phyloP scores from a whole-genome alignment of 30 jellyfish, hydroid and myxozoan species.

The Hydractinia echinata region DNA sequence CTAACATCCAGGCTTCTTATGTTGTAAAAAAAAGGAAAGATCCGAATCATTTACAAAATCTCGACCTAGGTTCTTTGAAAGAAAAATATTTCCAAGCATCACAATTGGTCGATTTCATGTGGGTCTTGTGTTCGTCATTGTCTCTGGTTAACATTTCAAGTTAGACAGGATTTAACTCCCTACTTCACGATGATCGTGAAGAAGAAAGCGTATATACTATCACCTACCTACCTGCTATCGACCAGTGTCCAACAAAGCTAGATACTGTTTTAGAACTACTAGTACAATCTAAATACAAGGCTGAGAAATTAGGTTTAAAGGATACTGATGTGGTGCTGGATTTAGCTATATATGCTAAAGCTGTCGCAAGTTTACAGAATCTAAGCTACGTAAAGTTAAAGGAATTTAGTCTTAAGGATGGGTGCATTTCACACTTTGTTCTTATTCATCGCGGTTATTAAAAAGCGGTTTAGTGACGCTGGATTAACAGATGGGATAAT shows the following conservation, averaged over 20 bases:
- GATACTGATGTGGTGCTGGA: conserved; percentile 39
- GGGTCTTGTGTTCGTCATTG: too few relatives aligned
- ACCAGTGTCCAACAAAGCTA: conserved; percentile 21
- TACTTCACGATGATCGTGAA: neutral
- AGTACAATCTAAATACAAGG: conserved; percentile 21
- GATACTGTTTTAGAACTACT: conserved; percentile 14
- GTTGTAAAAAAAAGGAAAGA: too few relatives aligned
- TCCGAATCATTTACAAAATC: too few relatives aligned
- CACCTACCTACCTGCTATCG: conserved; percentile 13
- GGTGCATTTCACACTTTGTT: conserved; percentile 37
- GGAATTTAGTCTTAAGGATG: conserved; percentile 41
- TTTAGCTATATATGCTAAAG: conserved; percentile 52
- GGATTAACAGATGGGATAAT: too few relatives aligned
- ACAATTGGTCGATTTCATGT: too few relatives aligned
- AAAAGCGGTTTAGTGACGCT: too few relatives aligned
- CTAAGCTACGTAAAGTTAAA: conserved; percentile 23
- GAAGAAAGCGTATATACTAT: neutral
- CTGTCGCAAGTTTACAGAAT: conserved; percentile 28
- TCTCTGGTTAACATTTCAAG: neutral
- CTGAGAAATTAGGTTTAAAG: conserved; percentile 25
- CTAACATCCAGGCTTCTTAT: too few relatives aligned
- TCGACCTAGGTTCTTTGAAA: too few relatives aligned
- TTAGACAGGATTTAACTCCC: conserved; percentile 23
- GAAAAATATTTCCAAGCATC: too few relatives aligned
- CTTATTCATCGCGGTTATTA: conserved; percentile 27